Base-by-base conservation (phyloP, 2,888 invertebrate genomes). In the Meiosimyza decipiens region DNA sequence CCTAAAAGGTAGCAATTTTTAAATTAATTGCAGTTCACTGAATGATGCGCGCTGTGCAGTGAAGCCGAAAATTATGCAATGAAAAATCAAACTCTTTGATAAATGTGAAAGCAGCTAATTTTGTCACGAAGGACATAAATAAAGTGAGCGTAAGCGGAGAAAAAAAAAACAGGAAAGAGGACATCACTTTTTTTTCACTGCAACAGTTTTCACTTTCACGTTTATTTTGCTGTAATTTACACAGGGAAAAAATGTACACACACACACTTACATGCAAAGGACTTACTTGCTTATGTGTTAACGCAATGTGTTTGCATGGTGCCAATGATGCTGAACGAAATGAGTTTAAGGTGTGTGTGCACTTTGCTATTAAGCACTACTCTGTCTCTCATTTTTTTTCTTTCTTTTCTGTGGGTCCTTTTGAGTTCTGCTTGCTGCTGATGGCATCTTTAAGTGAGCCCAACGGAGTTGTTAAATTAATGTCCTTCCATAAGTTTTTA, bases 401-500 rank as follows among this genome's bases (percentile, higher is more conserved):
- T n/a, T 12, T 28, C 55, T 9, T 16, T 12, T 47, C 16, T 22
- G 6, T 28, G 16, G n/a, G 50, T 50, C 28, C 51, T 51, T 12
- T 50, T 57, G 22, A 16, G 15, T 54, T 5, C 28, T 6, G 65
- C 40, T 55, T 54, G 6, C 69, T 69, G 66, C 71, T 68, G 68
- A 73, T 73, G 71, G 74, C 70, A 68, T 71, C 73, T 70, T 74
- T 76, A 75, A 77, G 75, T 75, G 77, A 74, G 76, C 78, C 77
- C 77, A 75, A 77, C 62, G 77, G 76, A 78, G 81, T 80, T 84
- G 79, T 82, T 81, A 82, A 83, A 83, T 84, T 83, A 83, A 83
- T 83, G 82, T 80, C 75, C 76, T 80, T 79, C 82, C 83, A 82
- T 83, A 83, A 84, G 83, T 83, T 83, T 40, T 82, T 79, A 82